Conservation (phyloP, 2,797 vertebrate species). For the Ctenopoma multispine region DNA sequence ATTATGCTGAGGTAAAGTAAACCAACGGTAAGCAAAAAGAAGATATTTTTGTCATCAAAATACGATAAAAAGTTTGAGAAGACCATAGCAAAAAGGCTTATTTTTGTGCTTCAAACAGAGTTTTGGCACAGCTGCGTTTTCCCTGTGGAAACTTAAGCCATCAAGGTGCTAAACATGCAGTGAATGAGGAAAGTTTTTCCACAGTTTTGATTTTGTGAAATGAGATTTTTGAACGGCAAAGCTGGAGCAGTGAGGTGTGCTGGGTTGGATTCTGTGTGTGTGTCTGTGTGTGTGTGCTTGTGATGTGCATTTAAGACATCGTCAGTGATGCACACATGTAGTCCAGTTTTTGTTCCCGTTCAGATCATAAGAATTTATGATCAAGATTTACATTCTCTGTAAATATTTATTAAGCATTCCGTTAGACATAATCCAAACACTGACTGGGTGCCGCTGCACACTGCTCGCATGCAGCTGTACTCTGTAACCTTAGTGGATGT, state of each 20-base stretch:
- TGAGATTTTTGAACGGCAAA: slow-evolving; percentile 40
- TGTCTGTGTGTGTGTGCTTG: background rate
- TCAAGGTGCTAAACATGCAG: slow-evolving; percentile 22
- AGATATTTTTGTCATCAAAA: slow-evolving; percentile 22
- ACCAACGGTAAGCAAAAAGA: slow-evolving; percentile 2
- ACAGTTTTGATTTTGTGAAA: slow-evolving; percentile 55
- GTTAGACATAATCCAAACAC: slow-evolving; percentile 47
- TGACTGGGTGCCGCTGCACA: slow-evolving; percentile 16
- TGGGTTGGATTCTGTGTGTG: background rate
- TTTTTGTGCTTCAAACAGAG: slow-evolving; percentile 31
- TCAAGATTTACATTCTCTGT: slow-evolving; percentile 42
- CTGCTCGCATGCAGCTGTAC: background rate
- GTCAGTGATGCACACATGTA: slow-evolving; percentile 21
- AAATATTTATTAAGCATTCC: slow-evolving; percentile 59
- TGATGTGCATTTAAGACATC: slow-evolving; percentile 9
- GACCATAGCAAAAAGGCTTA: slow-evolving; percentile 33
- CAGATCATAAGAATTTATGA: slow-evolving; percentile 36
- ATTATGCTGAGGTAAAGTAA: background rate
- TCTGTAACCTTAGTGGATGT: background rate
- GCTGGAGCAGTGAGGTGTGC: slow-evolving; percentile 6
- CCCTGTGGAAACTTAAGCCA: slow-evolving; percentile 41
- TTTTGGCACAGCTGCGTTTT: slow-evolving; percentile 23
- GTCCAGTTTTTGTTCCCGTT: slow-evolving; percentile 50
- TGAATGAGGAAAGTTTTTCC: slow-evolving; percentile 19
- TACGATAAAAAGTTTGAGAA: slow-evolving; percentile 13